phyloP scores from a whole-genome alignment of 2,888 invertebrate genomes.

The Rhingia campestris region DNA sequence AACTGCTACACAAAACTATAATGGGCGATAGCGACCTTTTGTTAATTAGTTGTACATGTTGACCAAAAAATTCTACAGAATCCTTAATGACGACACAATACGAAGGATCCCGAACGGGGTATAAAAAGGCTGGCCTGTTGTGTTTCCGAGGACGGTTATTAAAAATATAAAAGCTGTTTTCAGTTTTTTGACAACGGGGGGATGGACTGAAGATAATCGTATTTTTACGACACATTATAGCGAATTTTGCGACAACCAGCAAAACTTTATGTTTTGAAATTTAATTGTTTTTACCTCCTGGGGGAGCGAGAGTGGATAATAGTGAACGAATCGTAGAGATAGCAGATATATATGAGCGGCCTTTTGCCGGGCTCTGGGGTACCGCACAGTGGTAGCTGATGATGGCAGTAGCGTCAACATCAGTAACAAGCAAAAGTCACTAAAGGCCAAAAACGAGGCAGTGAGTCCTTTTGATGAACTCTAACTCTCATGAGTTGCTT shows the following conservation, averaged over 20 bases:
- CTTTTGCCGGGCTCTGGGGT: slow-evolving; percentile 35
- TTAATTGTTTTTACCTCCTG: slow-evolving; percentile 73
- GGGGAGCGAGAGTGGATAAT: slow-evolving; percentile 64
- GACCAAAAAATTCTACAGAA: slow-evolving; percentile 70
- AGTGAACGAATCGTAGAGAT: slow-evolving; percentile 54
- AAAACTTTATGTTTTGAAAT: slow-evolving; percentile 72
- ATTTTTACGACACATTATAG: slow-evolving; percentile 74
- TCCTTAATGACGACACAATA: slow-evolving; percentile 73
- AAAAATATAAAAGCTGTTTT: slow-evolving; percentile 68
- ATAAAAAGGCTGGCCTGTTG: slow-evolving; percentile 41
- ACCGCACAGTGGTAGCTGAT: slow-evolving; percentile 28
- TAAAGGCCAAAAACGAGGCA: slow-evolving; percentile 65
- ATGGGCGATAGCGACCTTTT: slow-evolving; percentile 72
- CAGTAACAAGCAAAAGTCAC: slow-evolving; percentile 67
- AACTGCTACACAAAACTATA: slow-evolving; percentile 65
- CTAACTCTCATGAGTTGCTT: slow-evolving; percentile 64
- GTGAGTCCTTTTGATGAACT: slow-evolving; percentile 66
- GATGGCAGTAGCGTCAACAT: slow-evolving; percentile 62
- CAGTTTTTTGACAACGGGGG: slow-evolving; percentile 62
- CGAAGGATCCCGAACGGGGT: slow-evolving; percentile 61
- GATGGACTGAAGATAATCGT: slow-evolving; percentile 66
- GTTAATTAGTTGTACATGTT: slow-evolving; percentile 74
- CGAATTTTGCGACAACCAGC: slow-evolving; percentile 70
- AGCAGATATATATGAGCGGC: slow-evolving; percentile 37
- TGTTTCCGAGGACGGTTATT: slow-evolving; percentile 63